Conservation (phyloP, 2,797 vertebrate genomes). For the Simalia tracyae region DNA sequence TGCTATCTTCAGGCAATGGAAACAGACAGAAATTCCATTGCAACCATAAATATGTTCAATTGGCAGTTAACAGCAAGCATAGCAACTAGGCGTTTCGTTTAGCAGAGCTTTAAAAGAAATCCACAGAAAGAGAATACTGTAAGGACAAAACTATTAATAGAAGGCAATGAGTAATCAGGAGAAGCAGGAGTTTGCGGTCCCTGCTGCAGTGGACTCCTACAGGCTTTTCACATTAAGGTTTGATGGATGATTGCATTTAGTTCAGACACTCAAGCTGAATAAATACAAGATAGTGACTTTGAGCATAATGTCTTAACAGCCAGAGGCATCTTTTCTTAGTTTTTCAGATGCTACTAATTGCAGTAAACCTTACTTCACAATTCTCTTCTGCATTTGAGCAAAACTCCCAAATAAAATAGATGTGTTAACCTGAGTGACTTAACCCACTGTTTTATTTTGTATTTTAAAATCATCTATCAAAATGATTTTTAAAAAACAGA, state of each 20-base stretch:
- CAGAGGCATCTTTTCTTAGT: constrained; percentile 2
- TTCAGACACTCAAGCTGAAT: constrained; percentile 20
- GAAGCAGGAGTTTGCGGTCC: neutral
- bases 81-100: constrained; percentile 24
- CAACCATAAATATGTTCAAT: constrained; percentile 16
- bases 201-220: constrained; percentile 1
- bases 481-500: neutral
- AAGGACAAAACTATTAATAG: constrained; percentile 5
- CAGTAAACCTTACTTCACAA: neutral
- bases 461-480: neutral
- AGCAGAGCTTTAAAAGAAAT: constrained; percentile 39
- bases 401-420: neutral
- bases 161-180: constrained; percentile 14
- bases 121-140: constrained; percentile 33
- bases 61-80: constrained; percentile 26
- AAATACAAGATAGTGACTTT: constrained; percentile 22
- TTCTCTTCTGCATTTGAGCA: neutral
- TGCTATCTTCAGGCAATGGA: neutral
- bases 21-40: neutral
- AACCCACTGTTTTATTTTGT: neutral
- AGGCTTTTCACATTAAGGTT: constrained; percentile 1
- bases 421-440: neutral
- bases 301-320: constrained; percentile 1
- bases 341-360: neutral
- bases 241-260: constrained; percentile 11